Evolutionary conservation across 2,797 vertebrate species (phyloP).

Genomic region (Pseudochirops cupreus): DNA sequence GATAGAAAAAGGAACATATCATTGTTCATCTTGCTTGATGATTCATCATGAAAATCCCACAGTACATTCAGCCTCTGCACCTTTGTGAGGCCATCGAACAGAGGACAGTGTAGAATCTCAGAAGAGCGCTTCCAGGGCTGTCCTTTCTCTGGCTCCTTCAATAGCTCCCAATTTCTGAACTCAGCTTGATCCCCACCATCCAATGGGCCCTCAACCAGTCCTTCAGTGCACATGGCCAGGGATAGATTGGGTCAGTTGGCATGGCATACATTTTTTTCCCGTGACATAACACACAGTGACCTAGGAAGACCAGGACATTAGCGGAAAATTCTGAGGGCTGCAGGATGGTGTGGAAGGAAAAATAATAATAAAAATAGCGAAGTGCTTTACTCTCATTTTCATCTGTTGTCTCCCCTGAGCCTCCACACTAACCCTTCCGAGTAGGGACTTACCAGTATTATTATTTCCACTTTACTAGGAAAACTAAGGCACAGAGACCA

Average conservation of each 20-base stretch:
- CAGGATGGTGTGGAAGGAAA: not conserved
- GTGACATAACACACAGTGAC: not conserved
- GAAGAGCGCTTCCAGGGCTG: not conserved
- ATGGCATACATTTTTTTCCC: not conserved
- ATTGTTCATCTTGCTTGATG: not conserved
- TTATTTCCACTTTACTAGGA: not conserved
- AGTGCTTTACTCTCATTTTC: not conserved
- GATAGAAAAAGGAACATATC: not conserved
- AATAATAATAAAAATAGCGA: not conserved
- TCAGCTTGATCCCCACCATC: not conserved
- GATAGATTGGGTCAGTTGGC: not conserved
- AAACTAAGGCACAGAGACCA: not conserved
- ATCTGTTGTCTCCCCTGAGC: not conserved
- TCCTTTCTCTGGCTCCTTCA: not conserved
- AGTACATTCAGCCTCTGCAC: not conserved
- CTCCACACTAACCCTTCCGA: not conserved
- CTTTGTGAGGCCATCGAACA: not conserved
- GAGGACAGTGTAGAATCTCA: not conserved
- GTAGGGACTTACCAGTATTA: not conserved
- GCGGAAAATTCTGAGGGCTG: not conserved
- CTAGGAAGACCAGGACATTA: not conserved
- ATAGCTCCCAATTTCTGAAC: not conserved
- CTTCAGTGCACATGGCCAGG: not conserved
- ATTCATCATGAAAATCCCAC: not conserved
- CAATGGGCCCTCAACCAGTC: not conserved